Evolutionary conservation across 2,797 vertebrate species (phyloP).

Genomic region (Anniella stebbinsi): DNA sequence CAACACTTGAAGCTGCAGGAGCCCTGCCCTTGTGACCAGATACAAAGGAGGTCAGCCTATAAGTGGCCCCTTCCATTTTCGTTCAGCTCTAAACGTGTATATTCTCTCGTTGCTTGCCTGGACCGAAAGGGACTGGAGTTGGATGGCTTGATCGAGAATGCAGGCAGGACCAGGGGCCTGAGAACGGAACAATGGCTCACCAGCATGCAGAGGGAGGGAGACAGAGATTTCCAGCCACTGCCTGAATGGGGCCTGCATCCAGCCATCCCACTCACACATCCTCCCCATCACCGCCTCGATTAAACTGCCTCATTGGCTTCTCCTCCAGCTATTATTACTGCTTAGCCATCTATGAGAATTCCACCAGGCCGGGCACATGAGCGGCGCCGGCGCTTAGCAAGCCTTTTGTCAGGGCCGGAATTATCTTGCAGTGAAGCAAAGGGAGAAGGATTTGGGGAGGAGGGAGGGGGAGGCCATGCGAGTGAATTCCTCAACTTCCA

Average conservation of each 20-base stretch:
- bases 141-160: slow-evolving; percentile 3
- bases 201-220: accelerated
- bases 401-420: slow-evolving; percentile 77
- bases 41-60: neutral
- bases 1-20: too few relatives aligned
- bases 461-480: slow-evolving; percentile 28
- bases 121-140: neutral
- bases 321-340: slow-evolving; percentile 84
- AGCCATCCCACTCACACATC: slow-evolving; percentile 27
- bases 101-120: neutral
- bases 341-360: slow-evolving; percentile 84
- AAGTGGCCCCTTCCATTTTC: neutral
- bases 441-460: slow-evolving; percentile 15
- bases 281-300: slow-evolving; percentile 37
- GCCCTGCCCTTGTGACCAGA: too few relatives aligned
- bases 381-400: slow-evolving; percentile 70
- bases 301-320: slow-evolving; percentile 59
- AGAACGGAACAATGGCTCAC: neutral
- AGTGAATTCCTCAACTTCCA: slow-evolving; percentile 75
- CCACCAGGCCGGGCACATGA: slow-evolving; percentile 79
- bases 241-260: slow-evolving; percentile 28
- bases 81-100: neutral
- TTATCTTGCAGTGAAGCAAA: slow-evolving; percentile 57
- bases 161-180: slow-evolving; percentile 11
- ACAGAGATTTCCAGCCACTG: slow-evolving; percentile 32